Evolutionary conservation across 1,140 invertebrate species (phyloP).

Genomic region (Steinernema khuongi): DNA sequence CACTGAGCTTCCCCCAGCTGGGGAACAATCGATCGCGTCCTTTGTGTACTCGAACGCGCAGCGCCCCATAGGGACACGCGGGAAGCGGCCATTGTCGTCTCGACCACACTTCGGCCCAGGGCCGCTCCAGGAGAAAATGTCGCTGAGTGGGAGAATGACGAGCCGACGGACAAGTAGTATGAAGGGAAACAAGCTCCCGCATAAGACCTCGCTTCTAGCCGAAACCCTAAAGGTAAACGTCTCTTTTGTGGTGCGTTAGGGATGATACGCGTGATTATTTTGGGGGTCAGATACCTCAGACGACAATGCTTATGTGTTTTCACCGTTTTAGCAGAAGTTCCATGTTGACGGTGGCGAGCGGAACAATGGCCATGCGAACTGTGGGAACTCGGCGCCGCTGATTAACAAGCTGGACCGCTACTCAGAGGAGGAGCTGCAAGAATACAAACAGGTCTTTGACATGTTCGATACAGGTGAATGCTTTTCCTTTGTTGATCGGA

Average conservation of each 20-base stretch:
- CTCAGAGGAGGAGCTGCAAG: slow-evolving; percentile 51
- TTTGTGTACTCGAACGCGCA: not conserved
- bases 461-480: slow-evolving; percentile 50
- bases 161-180: not conserved
- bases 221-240: slow-evolving; percentile 1
- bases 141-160: not conserved
- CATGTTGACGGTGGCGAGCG: not conserved
- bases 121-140: not conserved
- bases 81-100: not conserved
- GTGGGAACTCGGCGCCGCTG: slow-evolving; percentile 22
- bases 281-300: too few relatives aligned
- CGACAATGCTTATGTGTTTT: too few relatives aligned
- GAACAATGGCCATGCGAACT: not conserved
- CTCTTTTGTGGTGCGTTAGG: not conserved
- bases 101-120: too few relatives aligned
- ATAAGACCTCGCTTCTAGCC: not conserved
- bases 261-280: not conserved
- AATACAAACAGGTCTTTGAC: slow-evolving; percentile 54
- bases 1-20: too few relatives aligned
- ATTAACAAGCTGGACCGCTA: slow-evolving; percentile 53
- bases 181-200: not conserved
- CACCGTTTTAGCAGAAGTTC: slow-evolving; percentile 2
- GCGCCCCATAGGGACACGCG: not conserved
- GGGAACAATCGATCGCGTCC: slow-evolving; percentile 8
- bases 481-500: slow-evolving; percentile 23